A percentile compares a stretch with the other conserved stretches of the same genome.
These are phyloP conservation scores for Aricia artaxerxes DNA, from an alignment of 2,888 invertebrate genomes.

Conservation along the genomic window DNA sequence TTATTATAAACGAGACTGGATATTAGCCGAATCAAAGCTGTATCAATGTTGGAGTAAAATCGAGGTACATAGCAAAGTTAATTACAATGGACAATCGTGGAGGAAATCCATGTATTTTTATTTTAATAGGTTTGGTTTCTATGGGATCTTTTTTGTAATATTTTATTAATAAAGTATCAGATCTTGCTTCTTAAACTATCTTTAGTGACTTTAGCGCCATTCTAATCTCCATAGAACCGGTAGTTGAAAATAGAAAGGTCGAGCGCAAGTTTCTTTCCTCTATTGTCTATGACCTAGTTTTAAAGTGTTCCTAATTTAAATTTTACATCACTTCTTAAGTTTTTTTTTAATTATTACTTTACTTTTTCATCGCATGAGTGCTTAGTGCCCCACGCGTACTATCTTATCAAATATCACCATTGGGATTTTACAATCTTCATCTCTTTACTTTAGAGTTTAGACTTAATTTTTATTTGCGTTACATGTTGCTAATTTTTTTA, in stretches of 20 bases:
- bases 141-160: background rate
- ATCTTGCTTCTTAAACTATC: background rate
- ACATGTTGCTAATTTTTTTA: no score
- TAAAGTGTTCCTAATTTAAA: background rate
- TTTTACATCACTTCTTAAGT: background rate
- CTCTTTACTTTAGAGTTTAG: background rate
- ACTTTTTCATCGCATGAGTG: slow-evolving; percentile 66
- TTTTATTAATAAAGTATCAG: background rate
- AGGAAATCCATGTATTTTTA: background rate
- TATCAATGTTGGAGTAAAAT: background rate
- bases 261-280: background rate
- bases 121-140: background rate
- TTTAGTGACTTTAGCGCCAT: slow-evolving; percentile 7
- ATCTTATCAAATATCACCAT: slow-evolving; percentile 41
- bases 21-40: no score
- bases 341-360: background rate
- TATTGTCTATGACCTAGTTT: slow-evolving; percentile 13
- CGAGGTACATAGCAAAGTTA: background rate
- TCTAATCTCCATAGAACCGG: background rate
- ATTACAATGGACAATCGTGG: background rate
- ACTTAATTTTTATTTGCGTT: no score
- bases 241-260: background rate
- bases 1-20: no score
- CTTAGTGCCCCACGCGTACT: slow-evolving; percentile 52
- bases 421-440: slow-evolving; percentile 33